Evolutionary conservation across 2,113 vertebrate species (phyloP), one percentile per base, ranked within the genome.

Genomic region (Thalassoma bifasciatum): DNA sequence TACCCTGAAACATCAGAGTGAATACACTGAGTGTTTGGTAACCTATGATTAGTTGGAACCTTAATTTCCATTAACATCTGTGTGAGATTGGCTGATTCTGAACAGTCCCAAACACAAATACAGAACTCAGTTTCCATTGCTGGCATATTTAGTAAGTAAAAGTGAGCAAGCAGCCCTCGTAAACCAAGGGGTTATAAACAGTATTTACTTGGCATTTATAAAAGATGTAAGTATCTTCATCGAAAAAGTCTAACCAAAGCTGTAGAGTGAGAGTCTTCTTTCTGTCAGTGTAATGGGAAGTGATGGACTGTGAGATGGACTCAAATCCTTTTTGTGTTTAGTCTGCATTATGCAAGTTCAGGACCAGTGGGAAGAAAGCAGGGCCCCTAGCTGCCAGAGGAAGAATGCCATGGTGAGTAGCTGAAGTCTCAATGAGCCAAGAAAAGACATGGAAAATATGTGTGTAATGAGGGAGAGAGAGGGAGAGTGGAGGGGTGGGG

Each of bases 381-480:
- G 36, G 60, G 53, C 70, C 61, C 62, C 65, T 51, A 62, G 56
- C 66, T 17, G 19, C 68, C 10, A 21, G 57, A 49, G 47, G 36
- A 62, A 22, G 58, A 77, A 79, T 37, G 50, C 21, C 26, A 54
- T 16, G 23, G 26, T 52, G 44, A 81, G 49, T 63, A 13, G 53
- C n/a, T 22, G 36, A 72, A 82, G 60, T 74, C 63, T 82, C 54
- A 86, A 66, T 65, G 71, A 88, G 74, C 73, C 81, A 84, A 81
- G 75, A 79, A 85, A 73, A 78, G 30, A 63, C 63, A 72, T 0
- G 53, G 79, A 81, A 89, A 83, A 63, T 79, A 83, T 75, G 77
- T 78, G 73, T 89, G 66, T 77, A 77, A 85, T 72, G 52, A 72
- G 54, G 67, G 66, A 75, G 65, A 58, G 75, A 67, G 23, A 57